Evolutionary conservation across 2,113 vertebrate genomes (phyloP), one percentile per base, ranked within the genome.

Genomic region (Pavo muticus): DNA sequence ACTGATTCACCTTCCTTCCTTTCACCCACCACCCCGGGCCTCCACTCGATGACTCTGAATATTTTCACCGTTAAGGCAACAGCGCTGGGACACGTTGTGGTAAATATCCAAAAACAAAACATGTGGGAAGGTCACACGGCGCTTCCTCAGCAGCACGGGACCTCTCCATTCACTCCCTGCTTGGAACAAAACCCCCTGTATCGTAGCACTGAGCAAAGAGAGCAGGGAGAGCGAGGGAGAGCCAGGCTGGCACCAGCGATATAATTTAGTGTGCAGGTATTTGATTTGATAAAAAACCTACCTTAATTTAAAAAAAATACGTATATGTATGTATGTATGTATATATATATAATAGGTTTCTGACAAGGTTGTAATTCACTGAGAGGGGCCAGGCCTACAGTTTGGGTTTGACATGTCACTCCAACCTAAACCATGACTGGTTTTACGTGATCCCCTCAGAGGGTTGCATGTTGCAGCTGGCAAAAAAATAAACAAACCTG

Each of bases 351-450:
- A 95, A 97, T 89, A 72, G 93, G 94, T 92, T 97, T 96, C 96
- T 97, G 97, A 98, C 98, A 98, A 97, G 97, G 98, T 86, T 96
- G 97, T 95, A 97, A 98, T 97, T 98, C 98, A 98, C 94, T 44
- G 97, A 95, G 96, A 96, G 96, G 93, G 96, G 96, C 97, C 96
- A 97, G 97, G 87, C 87, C 85, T 78, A 64, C 92, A 73, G 93
- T 29, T 90, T 90, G 95, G 95, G 86, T 91, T 96, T 97, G 97
- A 95, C 96, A 45, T 94, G 94, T 96, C 97, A 47, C 97, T 97
- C 86, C 98, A 97, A 97, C 91, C 97, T 85, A 97, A 98, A 98
- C 96, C 97, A 87, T 97, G 94, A 69, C 95, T 84, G 97, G 83
- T 97, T 98, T 98, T 96, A 97, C 97, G 94, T 95, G 96, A 97